A percentile compares a stretch with the other conserved stretches of the same genome.
These are phyloP conservation scores for Cynaeus angustus DNA, from an alignment of 2,888 invertebrate species.

Conservation along the genomic window DNA sequence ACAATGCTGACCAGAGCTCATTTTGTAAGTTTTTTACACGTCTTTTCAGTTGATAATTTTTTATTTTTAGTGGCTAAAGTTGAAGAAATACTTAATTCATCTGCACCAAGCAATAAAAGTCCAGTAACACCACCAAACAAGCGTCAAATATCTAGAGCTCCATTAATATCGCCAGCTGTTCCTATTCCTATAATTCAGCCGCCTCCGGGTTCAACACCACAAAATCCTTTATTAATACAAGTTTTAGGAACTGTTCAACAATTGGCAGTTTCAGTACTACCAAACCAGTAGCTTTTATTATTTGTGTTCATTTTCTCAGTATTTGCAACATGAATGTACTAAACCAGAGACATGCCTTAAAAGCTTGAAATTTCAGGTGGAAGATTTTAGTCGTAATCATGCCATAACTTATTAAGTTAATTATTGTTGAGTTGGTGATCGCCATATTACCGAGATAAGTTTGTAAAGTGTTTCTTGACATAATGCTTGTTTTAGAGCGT, in stretches of 20 bases:
- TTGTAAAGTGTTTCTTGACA: neutral
- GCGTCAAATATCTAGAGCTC: neutral
- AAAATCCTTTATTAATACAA: constrained; percentile 45
- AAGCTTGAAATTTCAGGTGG: too few relatives aligned
- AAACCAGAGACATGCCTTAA: too few relatives aligned
- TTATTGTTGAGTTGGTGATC: too few relatives aligned
- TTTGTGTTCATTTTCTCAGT: constrained; percentile 17
- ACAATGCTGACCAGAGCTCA: neutral
- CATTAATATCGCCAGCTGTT: constrained; percentile 13
- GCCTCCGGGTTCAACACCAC: constrained; percentile 1
- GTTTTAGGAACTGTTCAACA: constrained; percentile 43
- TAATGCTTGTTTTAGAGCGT: constrained; percentile 44
- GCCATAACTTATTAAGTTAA: too few relatives aligned
- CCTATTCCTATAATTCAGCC: constrained; percentile 16
- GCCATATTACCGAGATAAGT: too few relatives aligned
- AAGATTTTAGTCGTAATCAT: too few relatives aligned
- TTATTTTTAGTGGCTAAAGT: constrained; percentile 40
- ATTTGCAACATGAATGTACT: neutral
- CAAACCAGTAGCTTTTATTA: constrained; percentile 30
- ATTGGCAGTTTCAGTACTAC: constrained; percentile 42
- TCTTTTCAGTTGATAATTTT: constrained; percentile 11
- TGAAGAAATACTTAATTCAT: constrained; percentile 36
- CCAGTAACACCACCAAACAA: neutral
- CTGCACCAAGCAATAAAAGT: neutral
- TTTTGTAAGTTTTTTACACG: constrained; percentile 15